Base-by-base conservation (phyloP, 2,797 vertebrate species). In the Gobionotothen gibberifrons region DNA sequence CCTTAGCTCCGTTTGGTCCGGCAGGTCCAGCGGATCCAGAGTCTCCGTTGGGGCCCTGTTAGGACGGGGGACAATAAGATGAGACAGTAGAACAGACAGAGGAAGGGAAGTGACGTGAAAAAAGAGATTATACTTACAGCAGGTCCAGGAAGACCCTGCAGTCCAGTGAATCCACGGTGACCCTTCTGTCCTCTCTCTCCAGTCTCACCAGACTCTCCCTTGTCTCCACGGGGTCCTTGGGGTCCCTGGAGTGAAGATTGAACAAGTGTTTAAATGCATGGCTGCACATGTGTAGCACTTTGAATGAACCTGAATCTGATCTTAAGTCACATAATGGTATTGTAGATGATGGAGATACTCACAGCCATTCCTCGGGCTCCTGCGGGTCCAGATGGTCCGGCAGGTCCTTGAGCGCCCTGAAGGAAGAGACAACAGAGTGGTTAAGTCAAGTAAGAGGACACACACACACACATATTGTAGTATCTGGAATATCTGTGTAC, bases 101-200 rank as follows among this genome's bases (percentile, higher is more conserved):
- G 1, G 10, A 19, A 8, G 32, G 32, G 32, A 26, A 49, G 9
- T 22, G 0, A 46, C 13, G 22, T 44, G n/a, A 0, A 39, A 15
- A 51, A 43, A 7, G 51, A 1, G 19, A 32, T 29, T 59, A 36
- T 36, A 93, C 97, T 97, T 87, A 98, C 98, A 0, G 98, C 97
- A 72, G 98, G 96, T 74, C 98, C 98, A 0, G 98, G 97, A 69
- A 99, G 97, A 87, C 98, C 98, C 93, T 99, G 98, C 74, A 99
- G 95, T 74, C 98, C 98, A 0, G 97, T 99, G 95, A 99, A 99
- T 72, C 98, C 98, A 26, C 98, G 94, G 87, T 99, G 98, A 72
- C 98, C 98, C 93, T 99, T 99, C 94, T 96, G 92, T 68, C 98
- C 98, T 22, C 98, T 96, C 90, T 99, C 98, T 61, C 98, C 98